Percentiles rank a stretch among this genome's conserved stretches.
These are phyloP conservation scores for Drosophila paranaensis DNA, from an alignment of 2,888 invertebrate species.

Conservation along the genomic window DNA sequence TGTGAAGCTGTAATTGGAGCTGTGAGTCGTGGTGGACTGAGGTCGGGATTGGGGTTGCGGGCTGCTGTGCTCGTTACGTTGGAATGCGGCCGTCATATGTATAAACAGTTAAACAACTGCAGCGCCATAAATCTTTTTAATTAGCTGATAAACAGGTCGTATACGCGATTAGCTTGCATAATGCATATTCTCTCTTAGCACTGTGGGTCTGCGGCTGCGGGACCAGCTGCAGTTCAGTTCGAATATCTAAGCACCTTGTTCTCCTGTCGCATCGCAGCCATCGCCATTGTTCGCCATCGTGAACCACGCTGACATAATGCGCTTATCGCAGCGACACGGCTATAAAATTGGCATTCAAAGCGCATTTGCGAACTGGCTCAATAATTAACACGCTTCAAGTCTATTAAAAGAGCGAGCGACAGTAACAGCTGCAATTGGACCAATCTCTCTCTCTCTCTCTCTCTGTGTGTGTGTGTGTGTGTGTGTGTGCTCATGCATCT, in stretches of 20 bases:
- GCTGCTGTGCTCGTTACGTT: conserved; percentile 1
- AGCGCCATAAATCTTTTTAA: conserved; percentile 63
- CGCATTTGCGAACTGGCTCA: conserved; percentile 20
- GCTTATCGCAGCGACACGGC: conserved; percentile 24
- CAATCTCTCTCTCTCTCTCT: background rate
- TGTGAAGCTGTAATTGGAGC: background rate
- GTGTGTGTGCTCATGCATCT: background rate
- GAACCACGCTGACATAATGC: conserved; percentile 24
- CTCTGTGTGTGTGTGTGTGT: background rate
- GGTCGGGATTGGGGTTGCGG: background rate
- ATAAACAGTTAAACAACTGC: conserved; percentile 45
- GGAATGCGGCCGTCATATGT: conserved; percentile 4
- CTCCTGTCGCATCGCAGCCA: background rate
- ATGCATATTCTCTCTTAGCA: conserved; percentile 39
- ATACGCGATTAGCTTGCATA: conserved; percentile 43
- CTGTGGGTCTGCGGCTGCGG: conserved; percentile 6
- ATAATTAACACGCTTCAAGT: conserved; percentile 20
- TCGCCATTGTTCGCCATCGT: conserved; percentile 8
- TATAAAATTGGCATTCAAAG: conserved; percentile 35
- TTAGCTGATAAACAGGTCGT: conserved; percentile 64
- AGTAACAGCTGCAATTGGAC: conserved; percentile 6
- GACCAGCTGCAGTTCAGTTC: background rate
- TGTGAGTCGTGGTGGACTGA: background rate
- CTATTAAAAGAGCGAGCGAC: conserved; percentile 9
- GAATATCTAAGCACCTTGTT: background rate